These are phyloP conservation scores for Coremacera marginata DNA, from an alignment of 2,888 invertebrate genomes.

Conservation along the genomic window DNA sequence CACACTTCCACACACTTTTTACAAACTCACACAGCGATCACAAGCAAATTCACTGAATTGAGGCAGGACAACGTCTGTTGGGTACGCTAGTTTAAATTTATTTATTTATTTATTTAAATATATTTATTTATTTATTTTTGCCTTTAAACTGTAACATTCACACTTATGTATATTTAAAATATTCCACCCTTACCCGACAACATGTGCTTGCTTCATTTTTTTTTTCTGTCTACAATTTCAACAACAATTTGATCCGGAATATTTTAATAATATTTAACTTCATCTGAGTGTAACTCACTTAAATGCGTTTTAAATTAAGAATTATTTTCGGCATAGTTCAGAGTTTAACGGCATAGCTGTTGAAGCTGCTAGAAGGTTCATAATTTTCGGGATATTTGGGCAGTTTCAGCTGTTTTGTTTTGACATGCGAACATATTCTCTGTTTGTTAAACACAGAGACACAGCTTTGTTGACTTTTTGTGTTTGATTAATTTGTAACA, in stretches of 20 bases:
- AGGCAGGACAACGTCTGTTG: no score
- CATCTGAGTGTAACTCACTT: conserved; percentile 33
- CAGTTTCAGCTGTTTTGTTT: not conserved
- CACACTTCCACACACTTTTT: no score
- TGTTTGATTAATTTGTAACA: not conserved
- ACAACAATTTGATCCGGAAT: conserved; percentile 10
- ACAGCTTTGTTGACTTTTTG: not conserved
- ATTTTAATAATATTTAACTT: conserved; percentile 31
- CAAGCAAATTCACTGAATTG: no score
- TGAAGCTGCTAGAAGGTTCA: not conserved
- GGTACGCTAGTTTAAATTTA: no score
- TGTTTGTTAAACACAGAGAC: not conserved
- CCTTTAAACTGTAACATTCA: no score
- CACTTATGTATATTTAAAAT: no score
- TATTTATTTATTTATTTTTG: no score
- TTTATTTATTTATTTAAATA: no score
- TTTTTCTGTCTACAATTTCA: not conserved
- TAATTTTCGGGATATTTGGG: not conserved
- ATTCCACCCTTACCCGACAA: no score
- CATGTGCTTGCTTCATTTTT: not conserved
- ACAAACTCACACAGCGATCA: no score
- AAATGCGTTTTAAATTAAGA: conserved; percentile 17
- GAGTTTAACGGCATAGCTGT: conserved; percentile 48
- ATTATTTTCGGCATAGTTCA: conserved; percentile 53
- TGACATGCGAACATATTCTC: no score